phyloP scores from a whole-genome alignment of 2,113 vertebrate genomes.

The Rana temporaria region DNA sequence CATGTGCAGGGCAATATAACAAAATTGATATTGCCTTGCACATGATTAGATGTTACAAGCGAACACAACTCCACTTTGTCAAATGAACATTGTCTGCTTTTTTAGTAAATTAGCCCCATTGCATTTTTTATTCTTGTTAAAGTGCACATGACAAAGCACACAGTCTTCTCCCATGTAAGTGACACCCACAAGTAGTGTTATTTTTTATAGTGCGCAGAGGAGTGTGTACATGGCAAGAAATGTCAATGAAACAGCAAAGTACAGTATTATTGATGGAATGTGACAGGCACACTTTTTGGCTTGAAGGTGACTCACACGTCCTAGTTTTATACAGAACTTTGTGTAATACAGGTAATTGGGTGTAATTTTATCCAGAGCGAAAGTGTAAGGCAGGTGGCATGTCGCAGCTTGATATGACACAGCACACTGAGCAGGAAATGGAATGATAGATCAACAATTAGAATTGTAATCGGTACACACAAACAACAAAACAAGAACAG shows the following conservation, averaged over 20 bases:
- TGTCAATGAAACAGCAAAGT: constrained; percentile 3
- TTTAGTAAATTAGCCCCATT: background rate
- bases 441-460: no score
- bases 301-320: constrained; percentile 32
- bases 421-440: background rate
- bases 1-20: no score
- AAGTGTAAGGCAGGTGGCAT: background rate
- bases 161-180: background rate
- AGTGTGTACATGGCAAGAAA: constrained; percentile 7
- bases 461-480: no score
- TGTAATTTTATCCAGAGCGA: constrained; percentile 9
- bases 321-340: background rate
- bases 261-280: background rate
- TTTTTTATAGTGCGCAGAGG: background rate
- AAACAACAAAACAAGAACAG: no score
- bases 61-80: no score
- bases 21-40: no score
- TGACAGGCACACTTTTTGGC: background rate
- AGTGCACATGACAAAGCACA: constrained; percentile 21
- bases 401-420: background rate
- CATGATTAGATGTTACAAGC: no score
- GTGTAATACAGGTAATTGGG: background rate
- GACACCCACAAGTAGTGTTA: background rate
- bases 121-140: background rate
- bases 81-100: no score